These are phyloP conservation scores for Sphaeramia orbicularis DNA, from an alignment of 2,797 vertebrate genomes.

Conservation along the genomic window DNA sequence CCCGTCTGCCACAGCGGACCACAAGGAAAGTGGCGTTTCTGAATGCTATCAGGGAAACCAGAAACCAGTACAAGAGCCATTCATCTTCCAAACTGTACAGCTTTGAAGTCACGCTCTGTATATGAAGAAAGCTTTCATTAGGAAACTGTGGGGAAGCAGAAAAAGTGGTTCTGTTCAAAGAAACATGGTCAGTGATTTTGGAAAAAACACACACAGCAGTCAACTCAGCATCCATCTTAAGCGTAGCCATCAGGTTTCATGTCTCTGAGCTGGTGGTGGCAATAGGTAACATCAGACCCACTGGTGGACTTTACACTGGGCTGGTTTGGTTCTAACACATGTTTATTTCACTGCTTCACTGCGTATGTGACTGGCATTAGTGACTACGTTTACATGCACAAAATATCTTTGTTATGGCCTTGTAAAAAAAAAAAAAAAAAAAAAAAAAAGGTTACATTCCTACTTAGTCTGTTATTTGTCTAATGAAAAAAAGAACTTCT, in stretches of 20 bases:
- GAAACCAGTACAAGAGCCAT: conserved; percentile 55
- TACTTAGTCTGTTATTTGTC: too few species aligned
- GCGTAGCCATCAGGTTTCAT: conserved; percentile 37
- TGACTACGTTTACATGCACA: background rate
- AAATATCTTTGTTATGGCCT: too few species aligned
- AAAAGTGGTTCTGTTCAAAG: conserved; percentile 23
- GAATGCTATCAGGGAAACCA: conserved; percentile 71
- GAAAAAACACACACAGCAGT: conserved; percentile 17
- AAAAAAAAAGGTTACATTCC: too few species aligned
- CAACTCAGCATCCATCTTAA: conserved; percentile 28
- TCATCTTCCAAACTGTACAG: conserved; percentile 65
- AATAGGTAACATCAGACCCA: conserved; percentile 8
- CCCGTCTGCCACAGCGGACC: conserved; percentile 49
- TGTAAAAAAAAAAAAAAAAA: too few species aligned
- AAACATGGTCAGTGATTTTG: conserved; percentile 20
- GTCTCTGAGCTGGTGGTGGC: conserved; percentile 15
- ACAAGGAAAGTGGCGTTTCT: conserved; percentile 55
- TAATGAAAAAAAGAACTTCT: too few species aligned
- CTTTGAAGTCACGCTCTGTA: conserved; percentile 57
- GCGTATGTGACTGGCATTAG: too few species aligned
- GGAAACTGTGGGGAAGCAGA: conserved; percentile 36
- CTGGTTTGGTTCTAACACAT: conserved; percentile 12
- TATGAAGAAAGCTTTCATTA: conserved; percentile 54
- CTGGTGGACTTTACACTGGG: conserved; percentile 15
- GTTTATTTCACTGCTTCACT: conserved; percentile 10